phyloP scores from a whole-genome alignment of 2,888 invertebrate genomes.

The Rhimphoctona megacephalus region DNA sequence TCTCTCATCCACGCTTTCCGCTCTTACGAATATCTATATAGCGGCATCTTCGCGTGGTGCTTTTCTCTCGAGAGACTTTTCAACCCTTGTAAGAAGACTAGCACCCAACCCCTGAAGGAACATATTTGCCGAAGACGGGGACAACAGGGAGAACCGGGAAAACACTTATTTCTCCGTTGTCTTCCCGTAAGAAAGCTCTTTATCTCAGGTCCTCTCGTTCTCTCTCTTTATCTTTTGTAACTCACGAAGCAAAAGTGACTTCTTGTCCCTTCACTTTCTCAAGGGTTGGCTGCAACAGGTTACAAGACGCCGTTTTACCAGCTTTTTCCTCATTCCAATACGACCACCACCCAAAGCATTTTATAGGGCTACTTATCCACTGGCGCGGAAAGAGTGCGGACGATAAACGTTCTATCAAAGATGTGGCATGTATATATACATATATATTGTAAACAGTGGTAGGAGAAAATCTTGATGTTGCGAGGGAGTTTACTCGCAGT shows the following conservation, averaged over 20 bases:
- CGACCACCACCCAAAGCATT: slow-evolving; percentile 46
- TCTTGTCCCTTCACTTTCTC: slow-evolving; percentile 61
- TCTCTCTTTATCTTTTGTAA: slow-evolving; percentile 23
- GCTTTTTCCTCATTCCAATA: slow-evolving; percentile 56
- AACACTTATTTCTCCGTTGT: slow-evolving; percentile 62
- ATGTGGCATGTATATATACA: slow-evolving; percentile 7
- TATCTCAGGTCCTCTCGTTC: slow-evolving; percentile 72
- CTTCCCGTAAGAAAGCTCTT: slow-evolving; percentile 80
- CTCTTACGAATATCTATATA: slow-evolving; percentile 22
- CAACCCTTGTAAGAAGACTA: slow-evolving; percentile 65
- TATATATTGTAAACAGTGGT: slow-evolving; percentile 4
- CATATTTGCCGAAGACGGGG: slow-evolving; percentile 60
- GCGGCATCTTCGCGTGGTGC: slow-evolving; percentile 45
- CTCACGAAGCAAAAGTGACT: slow-evolving; percentile 44
- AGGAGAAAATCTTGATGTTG: slow-evolving; percentile 29
- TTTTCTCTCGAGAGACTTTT: slow-evolving; percentile 50
- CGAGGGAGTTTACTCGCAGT: slow-evolving; percentile 57
- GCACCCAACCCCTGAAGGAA: slow-evolving; percentile 55
- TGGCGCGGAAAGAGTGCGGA: slow-evolving; percentile 61
- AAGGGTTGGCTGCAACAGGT: slow-evolving; percentile 81
- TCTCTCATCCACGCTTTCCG: slow-evolving; percentile 56
- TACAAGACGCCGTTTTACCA: slow-evolving; percentile 77
- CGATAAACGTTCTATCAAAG: slow-evolving; percentile 63
- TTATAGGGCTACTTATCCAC: slow-evolving; percentile 63
- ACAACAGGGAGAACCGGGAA: slow-evolving; percentile 44